These are phyloP conservation scores for Heliconius charithonia DNA, from an alignment of 2,888 invertebrate genomes.

Conservation along the genomic window DNA sequence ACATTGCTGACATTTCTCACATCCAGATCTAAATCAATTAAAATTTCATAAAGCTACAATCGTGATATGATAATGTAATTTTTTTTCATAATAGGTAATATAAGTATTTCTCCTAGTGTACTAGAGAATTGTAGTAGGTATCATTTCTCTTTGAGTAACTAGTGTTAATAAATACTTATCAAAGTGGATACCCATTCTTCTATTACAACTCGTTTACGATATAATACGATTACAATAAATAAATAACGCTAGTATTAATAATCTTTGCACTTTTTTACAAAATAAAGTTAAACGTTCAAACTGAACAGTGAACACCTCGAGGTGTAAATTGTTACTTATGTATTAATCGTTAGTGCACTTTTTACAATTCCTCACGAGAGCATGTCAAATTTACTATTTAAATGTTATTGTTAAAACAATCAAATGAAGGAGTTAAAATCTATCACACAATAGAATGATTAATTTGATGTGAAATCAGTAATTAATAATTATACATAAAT, in stretches of 20 bases:
- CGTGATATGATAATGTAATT: conserved; percentile 34
- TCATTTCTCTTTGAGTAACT: not conserved
- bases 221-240: not conserved
- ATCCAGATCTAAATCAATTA: conserved; percentile 24
- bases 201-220: not conserved
- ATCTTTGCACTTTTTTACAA: not conserved
- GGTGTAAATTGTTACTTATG: not conserved
- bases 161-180: too few relatives aligned
- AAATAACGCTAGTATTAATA: conserved; percentile 1
- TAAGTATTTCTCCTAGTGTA: too few relatives aligned
- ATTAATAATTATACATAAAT: not conserved
- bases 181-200: too few relatives aligned
- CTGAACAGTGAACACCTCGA: too few relatives aligned
- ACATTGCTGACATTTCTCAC: too few relatives aligned
- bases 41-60: conserved; percentile 22
- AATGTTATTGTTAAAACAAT: not conserved
- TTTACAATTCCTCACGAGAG: not conserved
- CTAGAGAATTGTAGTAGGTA: not conserved
- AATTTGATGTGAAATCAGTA: not conserved
- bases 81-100: not conserved
- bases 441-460: too few relatives aligned
- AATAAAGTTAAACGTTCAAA: not conserved
- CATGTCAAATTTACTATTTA: not conserved
- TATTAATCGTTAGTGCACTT: too few relatives aligned
- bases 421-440: not conserved